phyloP scores from a whole-genome alignment of 1,140 invertebrate species.

The Arion vulgaris region DNA sequence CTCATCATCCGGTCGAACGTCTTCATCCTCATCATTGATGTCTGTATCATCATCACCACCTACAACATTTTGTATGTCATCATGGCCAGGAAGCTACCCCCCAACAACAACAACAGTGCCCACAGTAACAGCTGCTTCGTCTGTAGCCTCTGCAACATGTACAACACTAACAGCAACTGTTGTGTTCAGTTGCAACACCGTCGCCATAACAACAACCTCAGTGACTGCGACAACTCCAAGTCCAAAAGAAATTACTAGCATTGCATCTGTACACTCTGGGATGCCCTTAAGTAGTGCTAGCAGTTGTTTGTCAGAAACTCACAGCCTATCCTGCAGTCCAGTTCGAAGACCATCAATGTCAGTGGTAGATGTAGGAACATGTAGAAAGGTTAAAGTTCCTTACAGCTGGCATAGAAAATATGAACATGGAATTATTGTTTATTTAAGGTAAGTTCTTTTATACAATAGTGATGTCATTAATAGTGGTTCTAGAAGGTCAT shows the following conservation, averaged over 20 bases:
- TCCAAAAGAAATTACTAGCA: background rate
- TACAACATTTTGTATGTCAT: background rate
- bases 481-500: no score
- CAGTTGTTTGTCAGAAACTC: background rate
- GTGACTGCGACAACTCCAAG: constrained; percentile 14
- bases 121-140: background rate
- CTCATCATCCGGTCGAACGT: background rate
- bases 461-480: background rate
- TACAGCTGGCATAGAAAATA: constrained; percentile 33
- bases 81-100: background rate
- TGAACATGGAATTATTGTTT: constrained; percentile 31
- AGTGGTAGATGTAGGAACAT: background rate
- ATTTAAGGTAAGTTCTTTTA: constrained; percentile 27
- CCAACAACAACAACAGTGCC: background rate
- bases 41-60: background rate
- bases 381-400: constrained; percentile 18
- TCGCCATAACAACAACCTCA: constrained; percentile 22
- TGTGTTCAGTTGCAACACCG: background rate
- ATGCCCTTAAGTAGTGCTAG: background rate
- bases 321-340: background rate
- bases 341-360: background rate
- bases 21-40: background rate
- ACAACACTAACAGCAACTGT: constrained; percentile 9
- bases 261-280: constrained; percentile 1
- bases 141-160: background rate